A percentile compares a stretch with the other conserved stretches of the same genome.
Conservation (phyloP, 2,888 invertebrate species). For the Leptopilina syphax region DNA sequence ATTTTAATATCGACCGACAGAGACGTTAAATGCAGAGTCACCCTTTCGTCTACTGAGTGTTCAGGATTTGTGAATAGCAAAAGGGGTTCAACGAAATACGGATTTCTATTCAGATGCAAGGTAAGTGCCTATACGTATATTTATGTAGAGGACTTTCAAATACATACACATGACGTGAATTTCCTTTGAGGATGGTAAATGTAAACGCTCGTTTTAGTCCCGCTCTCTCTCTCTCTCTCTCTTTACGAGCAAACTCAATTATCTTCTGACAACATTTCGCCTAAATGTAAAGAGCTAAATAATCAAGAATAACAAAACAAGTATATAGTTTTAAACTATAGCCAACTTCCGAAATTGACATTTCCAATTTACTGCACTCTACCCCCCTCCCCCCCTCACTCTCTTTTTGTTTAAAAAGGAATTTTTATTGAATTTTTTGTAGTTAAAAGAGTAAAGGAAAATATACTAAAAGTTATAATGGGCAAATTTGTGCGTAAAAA, state of each 20-base stretch:
- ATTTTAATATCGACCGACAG: neutral
- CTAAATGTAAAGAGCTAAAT: neutral
- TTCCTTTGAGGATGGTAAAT: constrained; percentile 6
- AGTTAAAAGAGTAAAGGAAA: no score
- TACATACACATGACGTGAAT: neutral
- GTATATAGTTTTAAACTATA: neutral
- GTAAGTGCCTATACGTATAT: constrained; percentile 10
- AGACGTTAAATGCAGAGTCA: constrained; percentile 5
- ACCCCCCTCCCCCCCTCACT: no score
- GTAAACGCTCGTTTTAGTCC: neutral
- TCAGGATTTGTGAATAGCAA: constrained; percentile 9
- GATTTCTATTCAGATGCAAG: constrained; percentile 7
- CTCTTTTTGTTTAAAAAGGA: no score
- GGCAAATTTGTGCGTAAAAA: no score
- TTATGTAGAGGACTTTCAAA: constrained; percentile 12
- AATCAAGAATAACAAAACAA: constrained; percentile 7
- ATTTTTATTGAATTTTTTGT: no score
- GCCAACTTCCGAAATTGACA: constrained; percentile 4
- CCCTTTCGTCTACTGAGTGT: constrained; percentile 1
- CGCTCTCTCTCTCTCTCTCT: neutral
- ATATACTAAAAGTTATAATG: no score
- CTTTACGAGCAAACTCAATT: neutral
- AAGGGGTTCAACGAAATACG: constrained; percentile 9
- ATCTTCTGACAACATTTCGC: neutral
- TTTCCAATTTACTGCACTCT: neutral